These are phyloP conservation scores for Planiliza haematocheilus DNA, from an alignment of 2,113 vertebrate species.

Conservation along the genomic window DNA sequence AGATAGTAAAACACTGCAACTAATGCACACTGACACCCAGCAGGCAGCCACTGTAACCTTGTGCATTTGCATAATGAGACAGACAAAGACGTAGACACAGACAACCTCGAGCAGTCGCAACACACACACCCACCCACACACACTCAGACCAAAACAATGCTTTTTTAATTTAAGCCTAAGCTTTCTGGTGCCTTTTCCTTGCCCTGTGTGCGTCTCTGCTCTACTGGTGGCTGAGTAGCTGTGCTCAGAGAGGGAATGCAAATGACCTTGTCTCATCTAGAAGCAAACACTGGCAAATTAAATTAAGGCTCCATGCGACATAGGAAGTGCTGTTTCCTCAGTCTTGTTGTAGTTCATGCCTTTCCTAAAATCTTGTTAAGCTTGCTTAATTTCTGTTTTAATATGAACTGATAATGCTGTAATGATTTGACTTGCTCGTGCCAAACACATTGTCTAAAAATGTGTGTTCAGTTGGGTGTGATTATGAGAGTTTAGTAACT, in stretches of 20 bases:
- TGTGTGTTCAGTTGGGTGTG: neutral
- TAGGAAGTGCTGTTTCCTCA: conserved; percentile 42
- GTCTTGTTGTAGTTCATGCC: conserved; percentile 21
- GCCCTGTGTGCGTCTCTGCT: conserved; percentile 22
- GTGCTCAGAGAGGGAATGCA: conserved; percentile 69
- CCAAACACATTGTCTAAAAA: conserved; percentile 26
- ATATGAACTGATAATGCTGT: conserved; percentile 40
- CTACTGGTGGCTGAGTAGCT: conserved; percentile 42
- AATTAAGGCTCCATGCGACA: conserved; percentile 69
- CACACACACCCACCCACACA: conserved; percentile 30
- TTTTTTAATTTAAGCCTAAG: conserved; percentile 16
- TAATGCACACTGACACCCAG: conserved; percentile 45
- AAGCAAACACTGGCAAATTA: conserved; percentile 80
- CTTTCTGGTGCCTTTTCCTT: conserved; percentile 34
- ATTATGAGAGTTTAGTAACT: conserved; percentile 15
- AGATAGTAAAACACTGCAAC: conserved; percentile 45
- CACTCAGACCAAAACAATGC: conserved; percentile 36
- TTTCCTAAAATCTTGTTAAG: conserved; percentile 46
- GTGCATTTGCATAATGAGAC: conserved; percentile 65
- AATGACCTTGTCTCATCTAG: conserved; percentile 77
- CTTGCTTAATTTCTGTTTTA: conserved; percentile 22
- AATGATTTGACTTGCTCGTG: conserved; percentile 26
- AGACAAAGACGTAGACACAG: conserved; percentile 47
- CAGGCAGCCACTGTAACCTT: conserved; percentile 62
- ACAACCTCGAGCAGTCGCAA: conserved; percentile 34